These are phyloP conservation scores for Chloebia gouldiae DNA, from an alignment of 2,113 vertebrate genomes.

Conservation along the genomic window DNA sequence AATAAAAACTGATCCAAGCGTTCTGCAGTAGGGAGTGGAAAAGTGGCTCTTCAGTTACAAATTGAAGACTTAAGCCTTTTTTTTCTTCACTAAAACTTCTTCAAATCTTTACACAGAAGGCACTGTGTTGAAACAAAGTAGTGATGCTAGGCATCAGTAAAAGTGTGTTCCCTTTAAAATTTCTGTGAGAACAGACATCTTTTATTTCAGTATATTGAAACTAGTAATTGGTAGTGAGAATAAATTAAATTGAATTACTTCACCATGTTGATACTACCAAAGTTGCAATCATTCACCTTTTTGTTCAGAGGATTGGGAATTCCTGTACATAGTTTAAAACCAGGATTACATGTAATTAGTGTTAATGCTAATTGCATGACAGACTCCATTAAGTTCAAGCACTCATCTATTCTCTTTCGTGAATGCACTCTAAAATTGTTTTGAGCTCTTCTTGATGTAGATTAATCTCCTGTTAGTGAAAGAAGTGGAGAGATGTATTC, in stretches of 20 bases:
- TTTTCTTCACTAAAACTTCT: neutral
- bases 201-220: neutral
- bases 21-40: neutral
- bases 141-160: neutral
- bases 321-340: neutral
- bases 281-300: neutral
- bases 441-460: neutral
- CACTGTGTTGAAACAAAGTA: neutral
- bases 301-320: conserved; percentile 13
- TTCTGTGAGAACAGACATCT: neutral
- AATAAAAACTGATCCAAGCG: neutral
- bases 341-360: conserved; percentile 39
- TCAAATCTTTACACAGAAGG: neutral
- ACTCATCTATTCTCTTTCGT: neutral
- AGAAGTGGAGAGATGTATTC: neutral
- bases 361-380: conserved; percentile 45
- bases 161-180: neutral
- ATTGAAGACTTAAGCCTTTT: neutral
- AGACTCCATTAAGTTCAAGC: conserved; percentile 18
- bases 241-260: neutral
- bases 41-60: neutral
- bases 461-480: neutral
- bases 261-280: neutral
- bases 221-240: neutral
- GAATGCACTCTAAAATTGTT: neutral